phyloP scores from a whole-genome alignment of 2,113 vertebrate genomes.

The Agelaius tricolor region DNA sequence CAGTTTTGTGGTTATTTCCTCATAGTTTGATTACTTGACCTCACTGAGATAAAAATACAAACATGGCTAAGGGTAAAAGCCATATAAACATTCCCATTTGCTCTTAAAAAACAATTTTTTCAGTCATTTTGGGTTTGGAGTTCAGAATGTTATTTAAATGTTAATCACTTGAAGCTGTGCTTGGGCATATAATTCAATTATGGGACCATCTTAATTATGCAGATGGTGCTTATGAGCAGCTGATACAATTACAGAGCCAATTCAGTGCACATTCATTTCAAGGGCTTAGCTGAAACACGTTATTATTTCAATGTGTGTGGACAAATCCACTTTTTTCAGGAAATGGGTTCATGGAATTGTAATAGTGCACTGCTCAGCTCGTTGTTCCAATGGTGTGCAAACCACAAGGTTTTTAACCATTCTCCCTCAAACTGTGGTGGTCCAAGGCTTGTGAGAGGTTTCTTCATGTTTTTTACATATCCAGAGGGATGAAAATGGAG shows the following conservation, averaged over 20 bases:
- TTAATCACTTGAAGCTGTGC: constrained; percentile 64
- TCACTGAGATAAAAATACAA: constrained; percentile 21
- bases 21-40: constrained; percentile 20
- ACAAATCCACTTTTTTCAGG: constrained; percentile 4
- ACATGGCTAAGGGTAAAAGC: neutral
- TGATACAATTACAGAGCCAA: constrained; percentile 49
- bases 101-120: constrained; percentile 29
- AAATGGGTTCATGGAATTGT: neutral
- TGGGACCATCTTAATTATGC: constrained; percentile 58
- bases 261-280: constrained; percentile 16
- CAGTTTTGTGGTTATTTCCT: neutral
- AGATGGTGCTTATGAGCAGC: constrained; percentile 59
- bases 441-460: neutral
- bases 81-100: constrained; percentile 10
- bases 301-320: constrained; percentile 23
- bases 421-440: neutral
- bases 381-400: neutral
- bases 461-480: constrained; percentile 25
- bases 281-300: constrained; percentile 11
- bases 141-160: constrained; percentile 63
- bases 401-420: neutral
- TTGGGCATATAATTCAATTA: constrained; percentile 63
- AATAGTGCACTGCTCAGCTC: neutral
- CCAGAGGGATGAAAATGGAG: constrained; percentile 43
- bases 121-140: constrained; percentile 27